Conservation (phyloP, 2,888 invertebrate genomes). For the Amphipoea lucens region DNA sequence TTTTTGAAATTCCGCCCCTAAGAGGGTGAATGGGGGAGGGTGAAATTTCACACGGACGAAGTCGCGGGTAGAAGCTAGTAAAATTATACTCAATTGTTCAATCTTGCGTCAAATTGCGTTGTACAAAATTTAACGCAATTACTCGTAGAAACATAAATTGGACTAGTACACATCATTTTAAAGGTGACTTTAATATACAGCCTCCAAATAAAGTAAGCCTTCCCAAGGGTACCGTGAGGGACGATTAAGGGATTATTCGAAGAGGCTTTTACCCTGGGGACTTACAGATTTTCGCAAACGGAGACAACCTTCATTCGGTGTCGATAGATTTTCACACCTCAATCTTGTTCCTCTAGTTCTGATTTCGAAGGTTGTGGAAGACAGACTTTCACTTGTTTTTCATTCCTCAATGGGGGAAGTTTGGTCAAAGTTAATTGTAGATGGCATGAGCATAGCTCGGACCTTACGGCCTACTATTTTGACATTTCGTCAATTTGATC, state of each 20-base stretch:
- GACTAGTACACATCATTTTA: conserved; percentile 13
- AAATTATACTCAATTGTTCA: not conserved
- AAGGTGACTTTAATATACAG: conserved; percentile 14
- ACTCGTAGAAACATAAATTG: conserved; percentile 13
- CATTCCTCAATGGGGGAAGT: not conserved
- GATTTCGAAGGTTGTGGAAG: not conserved
- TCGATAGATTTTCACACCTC: conserved; percentile 1
- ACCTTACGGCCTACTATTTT: not conserved
- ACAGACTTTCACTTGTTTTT: not conserved
- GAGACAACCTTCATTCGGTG: conserved; percentile 12
- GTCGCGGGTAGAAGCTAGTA: no score
- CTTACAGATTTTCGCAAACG: conserved; percentile 13
- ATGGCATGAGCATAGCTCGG: not conserved
- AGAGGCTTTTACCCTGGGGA: conserved; percentile 16
- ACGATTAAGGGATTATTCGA: conserved; percentile 47
- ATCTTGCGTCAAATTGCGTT: conserved; percentile 16
- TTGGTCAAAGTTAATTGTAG: not conserved
- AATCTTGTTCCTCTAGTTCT: not conserved
- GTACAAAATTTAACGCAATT: conserved; percentile 8
- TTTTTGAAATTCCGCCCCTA: no score
- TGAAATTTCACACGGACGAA: no score
- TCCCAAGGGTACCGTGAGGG: conserved; percentile 28
- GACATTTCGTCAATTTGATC: not conserved
- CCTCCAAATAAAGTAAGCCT: conserved; percentile 20
- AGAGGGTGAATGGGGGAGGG: no score